phyloP scores from a whole-genome alignment of 2,797 vertebrate genomes.

The Taeniopygia guttata region DNA sequence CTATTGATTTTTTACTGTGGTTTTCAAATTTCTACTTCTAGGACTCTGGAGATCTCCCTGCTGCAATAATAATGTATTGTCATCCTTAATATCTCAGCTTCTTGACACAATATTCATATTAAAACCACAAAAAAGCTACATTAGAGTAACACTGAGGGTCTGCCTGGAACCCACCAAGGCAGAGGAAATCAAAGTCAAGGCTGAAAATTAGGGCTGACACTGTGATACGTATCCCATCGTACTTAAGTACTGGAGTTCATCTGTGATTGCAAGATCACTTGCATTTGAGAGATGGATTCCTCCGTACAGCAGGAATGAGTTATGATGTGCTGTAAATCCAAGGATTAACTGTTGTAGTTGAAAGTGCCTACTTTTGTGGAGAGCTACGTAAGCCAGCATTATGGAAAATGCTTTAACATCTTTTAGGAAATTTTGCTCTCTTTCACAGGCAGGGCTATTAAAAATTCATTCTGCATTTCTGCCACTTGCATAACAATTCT shows the following conservation, averaged over 20 bases:
- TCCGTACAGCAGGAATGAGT: background rate
- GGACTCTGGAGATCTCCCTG: slow-evolving; percentile 75
- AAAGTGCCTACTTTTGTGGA: slow-evolving; percentile 33
- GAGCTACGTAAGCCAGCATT: background rate
- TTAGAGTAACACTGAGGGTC: slow-evolving; percentile 46
- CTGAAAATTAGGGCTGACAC: slow-evolving; percentile 62
- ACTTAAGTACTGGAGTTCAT: slow-evolving; percentile 34
- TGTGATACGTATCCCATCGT: slow-evolving; percentile 40
- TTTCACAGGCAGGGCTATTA: background rate
- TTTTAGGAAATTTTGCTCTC: slow-evolving; percentile 39
- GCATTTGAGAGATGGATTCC: slow-evolving; percentile 13
- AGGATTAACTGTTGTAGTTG: slow-evolving; percentile 16
- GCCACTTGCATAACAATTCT: slow-evolving; percentile 21
- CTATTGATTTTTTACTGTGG: slow-evolving; percentile 92
- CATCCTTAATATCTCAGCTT: slow-evolving; percentile 83
- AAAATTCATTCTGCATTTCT: slow-evolving; percentile 45
- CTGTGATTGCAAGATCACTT: slow-evolving; percentile 37
- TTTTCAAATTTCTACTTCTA: slow-evolving; percentile 86
- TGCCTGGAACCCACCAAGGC: slow-evolving; percentile 21
- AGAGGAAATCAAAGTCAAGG: slow-evolving; percentile 57
- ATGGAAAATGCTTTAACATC: slow-evolving; percentile 13
- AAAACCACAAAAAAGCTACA: slow-evolving; percentile 56
- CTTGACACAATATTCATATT: slow-evolving; percentile 82
- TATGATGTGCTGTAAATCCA: slow-evolving; percentile 10
- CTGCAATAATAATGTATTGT: slow-evolving; percentile 83